A percentile compares a stretch with the other conserved stretches of the same genome.
Conservation (phyloP, 1,140 invertebrate species). For the Scylla paramamosain region DNA sequence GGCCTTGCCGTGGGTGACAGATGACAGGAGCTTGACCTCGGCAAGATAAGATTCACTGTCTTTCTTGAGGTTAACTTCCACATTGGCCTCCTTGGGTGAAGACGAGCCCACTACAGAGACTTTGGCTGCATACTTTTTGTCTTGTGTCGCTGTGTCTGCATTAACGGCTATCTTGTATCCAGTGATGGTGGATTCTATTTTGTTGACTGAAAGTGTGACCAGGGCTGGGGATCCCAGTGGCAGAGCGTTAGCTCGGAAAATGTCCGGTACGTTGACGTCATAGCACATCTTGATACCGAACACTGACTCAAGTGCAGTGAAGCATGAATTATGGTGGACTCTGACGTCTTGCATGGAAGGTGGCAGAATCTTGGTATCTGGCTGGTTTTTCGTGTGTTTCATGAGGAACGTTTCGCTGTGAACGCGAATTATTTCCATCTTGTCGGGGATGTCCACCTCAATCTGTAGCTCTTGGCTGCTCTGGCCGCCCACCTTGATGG, state of each 20-base stretch:
- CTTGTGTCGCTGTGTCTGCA: neutral
- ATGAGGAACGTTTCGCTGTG: conserved; percentile 40
- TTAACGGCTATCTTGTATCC: conserved; percentile 35
- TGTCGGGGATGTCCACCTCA: conserved; percentile 54
- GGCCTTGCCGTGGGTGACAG: neutral
- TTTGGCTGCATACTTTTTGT: conserved; percentile 16
- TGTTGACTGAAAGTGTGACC: conserved; percentile 46
- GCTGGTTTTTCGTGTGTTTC: neutral
- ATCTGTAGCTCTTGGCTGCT: conserved; percentile 6
- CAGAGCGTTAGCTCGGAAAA: conserved; percentile 40
- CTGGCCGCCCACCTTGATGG: neutral
- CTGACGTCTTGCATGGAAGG: conserved; percentile 34
- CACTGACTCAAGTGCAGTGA: conserved; percentile 19
- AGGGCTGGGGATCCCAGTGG: conserved; percentile 30
- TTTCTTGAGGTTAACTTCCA: neutral
- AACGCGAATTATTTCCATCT: conserved; percentile 54
- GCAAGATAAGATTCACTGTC: neutral
- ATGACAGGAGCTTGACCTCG: neutral
- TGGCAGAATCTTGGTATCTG: conserved; percentile 34
- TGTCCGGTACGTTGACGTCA: conserved; percentile 47
- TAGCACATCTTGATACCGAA: conserved; percentile 61
- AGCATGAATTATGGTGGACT: conserved; percentile 4
- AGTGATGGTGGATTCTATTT: conserved; percentile 43
- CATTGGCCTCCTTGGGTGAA: neutral
- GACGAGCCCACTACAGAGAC: conserved; percentile 29